Conservation (phyloP, 2,888 invertebrate genomes). For the Venusia cambrica region DNA sequence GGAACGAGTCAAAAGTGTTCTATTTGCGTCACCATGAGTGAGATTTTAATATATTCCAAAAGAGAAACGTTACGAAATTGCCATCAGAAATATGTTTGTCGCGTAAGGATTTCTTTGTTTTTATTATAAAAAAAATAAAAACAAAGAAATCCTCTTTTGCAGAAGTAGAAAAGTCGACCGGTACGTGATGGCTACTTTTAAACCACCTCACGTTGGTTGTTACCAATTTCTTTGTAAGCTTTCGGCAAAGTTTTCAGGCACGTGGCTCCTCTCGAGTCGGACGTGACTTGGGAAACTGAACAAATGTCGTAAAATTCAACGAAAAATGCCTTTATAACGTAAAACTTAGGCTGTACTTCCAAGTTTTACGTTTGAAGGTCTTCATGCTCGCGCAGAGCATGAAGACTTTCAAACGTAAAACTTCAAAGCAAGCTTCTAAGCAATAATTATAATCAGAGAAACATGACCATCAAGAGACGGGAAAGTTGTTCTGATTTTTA, state of each 20-base stretch:
- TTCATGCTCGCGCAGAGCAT: constrained; percentile 32
- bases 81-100: no score
- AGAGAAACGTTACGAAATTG: no score
- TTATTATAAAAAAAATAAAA: neutral
- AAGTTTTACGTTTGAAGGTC: no score
- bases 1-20: no score
- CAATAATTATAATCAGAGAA: constrained; percentile 39
- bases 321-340: constrained; percentile 23
- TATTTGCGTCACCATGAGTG: no score
- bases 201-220: constrained; percentile 34
- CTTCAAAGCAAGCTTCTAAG: no score
- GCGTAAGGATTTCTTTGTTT: no score
- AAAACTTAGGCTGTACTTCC: constrained; percentile 31
- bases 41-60: no score
- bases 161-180: constrained; percentile 3
- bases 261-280: constrained; percentile 23
- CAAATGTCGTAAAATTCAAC: constrained; percentile 17
- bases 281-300: constrained; percentile 25
- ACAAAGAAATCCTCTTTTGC: neutral
- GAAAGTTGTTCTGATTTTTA: constrained; percentile 27
- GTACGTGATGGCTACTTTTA: constrained; percentile 17
- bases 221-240: constrained; percentile 32
- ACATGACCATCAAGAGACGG: constrained; percentile 34
- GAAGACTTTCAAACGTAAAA: no score
- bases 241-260: constrained; percentile 30